Conservation (phyloP, 2,797 vertebrate species). For the Orientallactaga sibirica region DNA sequence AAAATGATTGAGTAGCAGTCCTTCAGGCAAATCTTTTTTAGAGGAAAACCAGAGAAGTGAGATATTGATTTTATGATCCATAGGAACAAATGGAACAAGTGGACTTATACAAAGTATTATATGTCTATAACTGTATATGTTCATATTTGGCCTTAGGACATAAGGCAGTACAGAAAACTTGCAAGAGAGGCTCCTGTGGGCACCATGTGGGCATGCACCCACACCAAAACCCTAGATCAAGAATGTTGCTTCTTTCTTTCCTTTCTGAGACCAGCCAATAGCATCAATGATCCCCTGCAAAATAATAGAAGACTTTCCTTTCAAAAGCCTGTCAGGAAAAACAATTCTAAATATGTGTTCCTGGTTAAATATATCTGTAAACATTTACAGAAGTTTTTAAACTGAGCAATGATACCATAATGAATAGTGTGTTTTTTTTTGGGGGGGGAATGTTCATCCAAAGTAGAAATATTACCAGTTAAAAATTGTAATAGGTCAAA, state of each 20-base stretch:
- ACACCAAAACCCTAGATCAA: neutral
- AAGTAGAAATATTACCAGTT: constrained; percentile 68
- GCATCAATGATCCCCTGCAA: neutral
- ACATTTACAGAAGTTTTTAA: constrained; percentile 41
- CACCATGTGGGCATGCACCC: neutral
- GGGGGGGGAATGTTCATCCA: constrained; percentile 22
- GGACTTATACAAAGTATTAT: constrained; percentile 18
- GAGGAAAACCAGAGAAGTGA: constrained; percentile 37
- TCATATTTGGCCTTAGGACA: constrained; percentile 49
- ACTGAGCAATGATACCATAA: neutral
- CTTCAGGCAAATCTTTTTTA: constrained; percentile 27
- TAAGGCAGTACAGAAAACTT: constrained; percentile 50
- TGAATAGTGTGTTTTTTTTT: neutral
- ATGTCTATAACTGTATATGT: constrained; percentile 19
- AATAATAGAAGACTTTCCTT: neutral
- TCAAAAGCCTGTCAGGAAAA: constrained; percentile 45
- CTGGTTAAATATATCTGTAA: constrained; percentile 54
- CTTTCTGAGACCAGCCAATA: constrained; percentile 45
- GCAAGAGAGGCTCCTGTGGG: neutral
- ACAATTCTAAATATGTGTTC: neutral
- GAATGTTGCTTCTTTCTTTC: constrained; percentile 3
- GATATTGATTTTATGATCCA: neutral
- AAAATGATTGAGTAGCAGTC: neutral
- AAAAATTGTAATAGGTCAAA: constrained; percentile 69
- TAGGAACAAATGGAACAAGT: constrained; percentile 47